Evolutionary conservation across 1,140 invertebrate species (phyloP).

Genomic region (Zaprionus taronus): DNA sequence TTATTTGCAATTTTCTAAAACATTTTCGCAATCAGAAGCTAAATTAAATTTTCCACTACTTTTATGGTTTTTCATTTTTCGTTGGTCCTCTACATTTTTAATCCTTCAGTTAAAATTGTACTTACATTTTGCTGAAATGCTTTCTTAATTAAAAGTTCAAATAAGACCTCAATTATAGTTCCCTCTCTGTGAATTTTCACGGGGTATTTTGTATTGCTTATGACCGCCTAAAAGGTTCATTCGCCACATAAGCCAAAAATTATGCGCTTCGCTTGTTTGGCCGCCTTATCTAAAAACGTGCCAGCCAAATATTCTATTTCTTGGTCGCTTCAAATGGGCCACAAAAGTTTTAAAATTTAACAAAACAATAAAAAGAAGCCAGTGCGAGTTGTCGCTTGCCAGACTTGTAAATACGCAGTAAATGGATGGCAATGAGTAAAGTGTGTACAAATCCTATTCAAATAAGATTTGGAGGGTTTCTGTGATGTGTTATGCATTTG

Average conservation of each 20-base stretch:
- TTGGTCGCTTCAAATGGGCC: slow-evolving; percentile 51
- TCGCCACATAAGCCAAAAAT: slow-evolving; percentile 54
- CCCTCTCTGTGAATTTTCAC: neutral
- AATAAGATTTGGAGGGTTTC: no score
- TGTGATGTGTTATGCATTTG: no score
- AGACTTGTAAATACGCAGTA: neutral
- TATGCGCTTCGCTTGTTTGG: slow-evolving; percentile 39
- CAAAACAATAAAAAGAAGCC: slow-evolving; percentile 43
- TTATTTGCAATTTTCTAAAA: neutral
- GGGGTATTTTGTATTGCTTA: slow-evolving; percentile 35
- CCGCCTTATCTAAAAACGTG: slow-evolving; percentile 71
- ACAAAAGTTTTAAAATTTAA: slow-evolving; percentile 51
- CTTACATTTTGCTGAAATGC: no score
- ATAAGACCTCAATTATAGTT: neutral
- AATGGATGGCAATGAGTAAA: neutral
- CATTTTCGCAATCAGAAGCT: no score
- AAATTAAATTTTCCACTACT: neutral
- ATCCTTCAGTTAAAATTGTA: neutral
- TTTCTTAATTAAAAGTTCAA: no score
- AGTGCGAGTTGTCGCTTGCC: neutral
- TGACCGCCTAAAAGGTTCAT: slow-evolving; percentile 72
- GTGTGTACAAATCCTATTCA: no score
- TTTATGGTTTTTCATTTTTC: neutral
- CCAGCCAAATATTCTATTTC: slow-evolving; percentile 52
- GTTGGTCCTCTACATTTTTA: neutral